Evolutionary conservation across 2,113 vertebrate genomes (phyloP), one percentile per base, ranked within the genome.

Genomic region (Tenebrosternarchus preto): DNA sequence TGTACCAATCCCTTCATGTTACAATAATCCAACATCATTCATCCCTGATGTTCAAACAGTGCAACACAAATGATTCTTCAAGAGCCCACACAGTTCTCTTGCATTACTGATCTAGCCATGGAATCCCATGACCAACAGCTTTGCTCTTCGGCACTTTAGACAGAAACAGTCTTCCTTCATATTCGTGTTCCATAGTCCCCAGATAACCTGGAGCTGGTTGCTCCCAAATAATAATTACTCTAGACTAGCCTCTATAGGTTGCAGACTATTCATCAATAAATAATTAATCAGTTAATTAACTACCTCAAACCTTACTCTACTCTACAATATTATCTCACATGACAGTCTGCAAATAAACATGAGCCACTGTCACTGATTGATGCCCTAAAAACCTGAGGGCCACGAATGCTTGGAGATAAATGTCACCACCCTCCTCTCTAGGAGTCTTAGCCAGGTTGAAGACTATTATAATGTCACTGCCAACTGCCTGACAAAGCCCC

Each of bases 401-500:
- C 78, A 16, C 6, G 60, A 73, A 39, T 43, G 39, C 7, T 31
- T 57, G 75, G 11, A 66, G 50, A 71, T 55, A 76, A 63, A 56
- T 16, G 11, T 69, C 69, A 43, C 53, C 29, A 43, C 16, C 25
- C 50, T 61, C 50, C 73, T 70, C 67, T 22, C 29, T 60, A 53
- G 57, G 68, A 76, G 75, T 68, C 24, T 39, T 2, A 69, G 77
- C n/a, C n/a, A n/a, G n/a, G n/a, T n/a, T n/a, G 81, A 80, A 80
- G 46, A 33, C 43, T 50, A 50, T 50, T 50, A 50, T 50, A 50
- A 50, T 50, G 43, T 50, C 39, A 43, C 68, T 69, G 76, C 81
- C 78, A 81, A 72, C 71, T 43, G 70, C 78, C 81, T 81, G 78
- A 83, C 74, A 81, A 71, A 60, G 60, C 74, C 19, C 73, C 55